phyloP scores from a whole-genome alignment of 1,140 invertebrate species.

The Musca vetustissima region DNA sequence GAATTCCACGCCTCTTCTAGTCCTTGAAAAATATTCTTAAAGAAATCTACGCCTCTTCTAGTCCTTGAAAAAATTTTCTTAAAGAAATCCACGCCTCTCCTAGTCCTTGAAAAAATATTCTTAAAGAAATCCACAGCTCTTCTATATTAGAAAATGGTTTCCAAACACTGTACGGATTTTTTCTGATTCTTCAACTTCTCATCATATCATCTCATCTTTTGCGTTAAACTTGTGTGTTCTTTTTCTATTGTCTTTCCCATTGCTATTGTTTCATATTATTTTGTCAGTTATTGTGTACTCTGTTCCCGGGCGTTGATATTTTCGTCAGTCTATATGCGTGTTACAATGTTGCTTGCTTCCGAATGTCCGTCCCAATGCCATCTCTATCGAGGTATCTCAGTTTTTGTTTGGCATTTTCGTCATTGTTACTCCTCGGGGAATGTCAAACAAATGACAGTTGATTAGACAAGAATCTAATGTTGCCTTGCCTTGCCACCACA shows the following conservation, averaged over 20 bases:
- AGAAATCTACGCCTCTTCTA: too few species aligned
- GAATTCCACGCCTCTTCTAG: too few species aligned
- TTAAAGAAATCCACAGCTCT: too few species aligned
- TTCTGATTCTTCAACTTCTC: too few species aligned
- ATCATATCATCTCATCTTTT: conserved; percentile 3
- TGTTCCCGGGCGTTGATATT: conserved; percentile 27
- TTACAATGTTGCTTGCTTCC: too few species aligned
- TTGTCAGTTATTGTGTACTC: conserved; percentile 29
- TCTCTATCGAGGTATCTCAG: conserved; percentile 12
- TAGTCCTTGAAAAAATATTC: too few species aligned
- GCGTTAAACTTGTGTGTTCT: conserved; percentile 1
- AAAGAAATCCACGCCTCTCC: too few species aligned
- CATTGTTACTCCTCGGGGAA: conserved; percentile 49
- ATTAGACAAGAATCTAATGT: conserved; percentile 54
- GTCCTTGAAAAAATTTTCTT: too few species aligned
- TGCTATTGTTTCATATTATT: neutral
- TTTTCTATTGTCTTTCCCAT: neutral
- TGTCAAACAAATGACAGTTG: conserved; percentile 56
- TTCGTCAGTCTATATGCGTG: too few species aligned
- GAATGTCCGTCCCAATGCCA: neutral
- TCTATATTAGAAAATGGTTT: too few species aligned
- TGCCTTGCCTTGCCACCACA: conserved; percentile 26
- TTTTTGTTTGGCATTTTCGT: conserved; percentile 27
- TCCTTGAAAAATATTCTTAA: too few species aligned
- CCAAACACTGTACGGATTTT: too few species aligned